Base-by-base conservation (phyloP, 2,113 vertebrate genomes). In the Poecile atricapillus region DNA sequence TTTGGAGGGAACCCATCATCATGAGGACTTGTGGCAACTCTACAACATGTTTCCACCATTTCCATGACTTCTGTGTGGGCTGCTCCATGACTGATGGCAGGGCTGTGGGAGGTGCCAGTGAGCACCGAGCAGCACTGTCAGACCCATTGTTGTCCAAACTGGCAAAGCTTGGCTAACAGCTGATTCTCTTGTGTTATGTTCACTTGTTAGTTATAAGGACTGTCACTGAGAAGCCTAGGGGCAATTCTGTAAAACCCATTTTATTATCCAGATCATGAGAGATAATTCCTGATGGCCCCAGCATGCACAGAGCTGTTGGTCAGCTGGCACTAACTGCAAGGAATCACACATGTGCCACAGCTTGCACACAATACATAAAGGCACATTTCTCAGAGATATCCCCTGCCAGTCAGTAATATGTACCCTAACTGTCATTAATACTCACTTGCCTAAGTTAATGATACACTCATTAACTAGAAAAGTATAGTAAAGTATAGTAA, bases 311-410 rank as follows among this genome's bases (percentile, higher is more conserved):
- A 62, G 39, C 46, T 7, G 1, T 5, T 12, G 13, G 55, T 67
- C 17, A 39, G 9, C 56, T 52, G 52, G 33, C 23, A 37, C 17
- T 25, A 39, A 43, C 60, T 44, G 68, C 69, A 56, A 83, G 44
- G 60, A 68, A 49, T 31, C 2, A 2, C 1, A 1, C 20, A 2
- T 3, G 53, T 52, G 63, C 60, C 50, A 10, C 9, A 1, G 10
- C 25, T 43, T 43, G 19, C 56, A 47, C 60, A 35, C 13, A 50
- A 17, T 8, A 75, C 69, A 58, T 17, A 43, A n/a, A 70, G 50
- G n/a, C 17, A 10, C 33, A 19, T 68, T 92, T 64, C 47, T 68
- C 68, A 78, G 76, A 53, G 41, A 27, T 44, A 59, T 2, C 27
- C 35, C 39, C 65, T 49, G 24, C 49, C 2, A 1, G n/a, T 28